Base-by-base conservation (phyloP, 1,140 invertebrate species). In the Episyrphus balteatus region DNA sequence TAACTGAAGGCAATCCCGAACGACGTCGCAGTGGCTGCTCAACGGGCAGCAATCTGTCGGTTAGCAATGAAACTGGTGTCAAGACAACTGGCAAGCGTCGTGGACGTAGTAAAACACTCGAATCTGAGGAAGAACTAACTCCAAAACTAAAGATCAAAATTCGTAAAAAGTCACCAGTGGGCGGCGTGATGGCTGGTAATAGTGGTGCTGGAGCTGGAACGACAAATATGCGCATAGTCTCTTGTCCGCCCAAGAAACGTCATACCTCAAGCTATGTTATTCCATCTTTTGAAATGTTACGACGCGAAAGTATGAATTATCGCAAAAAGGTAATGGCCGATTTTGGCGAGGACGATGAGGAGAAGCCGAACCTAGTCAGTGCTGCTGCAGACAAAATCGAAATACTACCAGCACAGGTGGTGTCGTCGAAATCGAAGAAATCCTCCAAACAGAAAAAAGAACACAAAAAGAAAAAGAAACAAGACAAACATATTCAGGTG, bases 111-210 rank as follows among this genome's bases (percentile, higher is more conserved):
- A 67, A 67, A 41, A 62, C 75, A 8, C 59, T 69, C 12, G 61
- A 71, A 3, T 73, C 73, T 55, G 66, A 69, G 14, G 68, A 66
- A 12, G 62, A 66, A 33, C 56, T 55, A 13, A 61, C 82, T 5
- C 86, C 86, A 0, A 90, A 88, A 63, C 62, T 90, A 10, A 91
- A 89, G 69, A 89, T 90, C 36, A 89, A 89, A 65, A 81, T 90
- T 33, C 79, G 84, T 7, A 43, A 43, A 76, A 73, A 8, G 74
- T 26, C 21, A 26, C 21, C 21, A 5, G 21, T 26, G 3, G 21
- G 21, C 8, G 21, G 21, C 3, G 21, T 8, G 8, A 5, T 8
- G 8, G 21, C 21, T 70, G 51, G 71, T 61, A 34, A 77, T 77
- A 52, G 76, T 64, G 47, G 75, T 70, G 47, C 42, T 3, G 49